These are phyloP conservation scores for Trichomalopsis sarcophagae DNA, from an alignment of 1,140 invertebrate species.

Conservation along the genomic window DNA sequence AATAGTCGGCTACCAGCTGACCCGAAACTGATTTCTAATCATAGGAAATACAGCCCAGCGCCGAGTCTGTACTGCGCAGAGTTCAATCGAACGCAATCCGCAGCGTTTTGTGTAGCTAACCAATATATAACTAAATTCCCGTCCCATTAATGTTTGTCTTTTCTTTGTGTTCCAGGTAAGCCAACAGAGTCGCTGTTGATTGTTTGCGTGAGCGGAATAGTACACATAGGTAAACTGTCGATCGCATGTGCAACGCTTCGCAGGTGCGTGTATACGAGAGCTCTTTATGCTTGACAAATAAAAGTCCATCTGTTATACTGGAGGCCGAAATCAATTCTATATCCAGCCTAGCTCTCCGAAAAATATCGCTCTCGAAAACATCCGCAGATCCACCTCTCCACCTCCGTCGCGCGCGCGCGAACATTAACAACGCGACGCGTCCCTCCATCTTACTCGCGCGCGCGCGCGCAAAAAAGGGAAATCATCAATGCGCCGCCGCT, in stretches of 20 bases:
- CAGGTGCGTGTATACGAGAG: too few relatives aligned
- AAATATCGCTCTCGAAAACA: slow-evolving; percentile 2
- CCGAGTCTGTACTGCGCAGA: background rate
- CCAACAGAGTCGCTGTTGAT: background rate
- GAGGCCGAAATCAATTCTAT: too few relatives aligned
- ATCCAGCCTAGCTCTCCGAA: background rate
- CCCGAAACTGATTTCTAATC: slow-evolving; percentile 1
- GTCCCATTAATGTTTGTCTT: background rate
- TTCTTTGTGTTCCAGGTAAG: slow-evolving; percentile 35
- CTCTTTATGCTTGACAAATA: too few relatives aligned
- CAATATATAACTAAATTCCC: background rate
- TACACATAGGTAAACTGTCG: too few relatives aligned
- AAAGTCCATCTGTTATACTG: too few relatives aligned
- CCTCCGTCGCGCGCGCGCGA: background rate
- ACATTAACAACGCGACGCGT: slow-evolving; percentile 39
- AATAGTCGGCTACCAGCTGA: background rate
- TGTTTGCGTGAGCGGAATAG: too few relatives aligned
- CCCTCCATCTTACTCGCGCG: background rate
- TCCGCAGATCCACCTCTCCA: background rate
- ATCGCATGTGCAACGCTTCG: too few relatives aligned
- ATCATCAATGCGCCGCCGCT: slow-evolving; percentile 6
- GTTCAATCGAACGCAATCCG: background rate
- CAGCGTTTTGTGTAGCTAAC: background rate
- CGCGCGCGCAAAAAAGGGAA: background rate
- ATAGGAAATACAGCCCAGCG: background rate